Base-by-base conservation (phyloP, 2,797 vertebrate genomes). In the Aphelocoma californica region DNA sequence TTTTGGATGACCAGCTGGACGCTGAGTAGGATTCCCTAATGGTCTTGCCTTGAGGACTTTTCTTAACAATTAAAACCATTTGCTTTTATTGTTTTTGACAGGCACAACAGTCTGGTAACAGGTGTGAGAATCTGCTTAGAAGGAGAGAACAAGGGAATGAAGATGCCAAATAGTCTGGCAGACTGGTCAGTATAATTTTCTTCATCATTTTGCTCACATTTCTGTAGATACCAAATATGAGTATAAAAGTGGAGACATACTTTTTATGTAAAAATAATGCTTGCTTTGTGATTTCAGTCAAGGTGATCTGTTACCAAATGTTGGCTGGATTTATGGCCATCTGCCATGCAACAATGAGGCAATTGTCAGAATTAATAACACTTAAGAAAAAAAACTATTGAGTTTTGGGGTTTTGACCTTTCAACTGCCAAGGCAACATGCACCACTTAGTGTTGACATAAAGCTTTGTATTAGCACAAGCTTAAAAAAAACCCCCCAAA, bases 31-130 rank as follows among this genome's bases (percentile, higher is more conserved):
- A 61, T 65, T 95, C 74, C 88, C 58, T 79, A 44, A 29, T 9
- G 64, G 60, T 57, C 45, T 61, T 88, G 12, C 51, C 38, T 60
- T 40, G 19, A 86, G 58, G 57, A 61, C 38, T 72, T 78, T 67
- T 85, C 61, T 88, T 79, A 81, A 38, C 38, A 66, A 53, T 85
- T 94, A 92, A 61, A 93, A 40, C 9, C 26, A 32, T 88, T 91
- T 53, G 31, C 32, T 90, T 95, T 96, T 91, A 96, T 96, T 94
- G 47, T 36, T 96, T 96, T 70, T 96, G 96, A 97, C 96, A 97
- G 81, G 84, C 57, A 24, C 80, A 86, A 81, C 38, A 79, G 16
- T 70, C 36, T 95, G 44, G 36, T 78, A 88, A 83, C 87, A 96
- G 84, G 80, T 95, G 91, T 84, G 34, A 72, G 66, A 87, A 65